Percentiles rank a stretch among this genome's conserved stretches.
Evolutionary conservation across 2,888 invertebrate species (phyloP).

Genomic region (Agapostemon virescens): DNA sequence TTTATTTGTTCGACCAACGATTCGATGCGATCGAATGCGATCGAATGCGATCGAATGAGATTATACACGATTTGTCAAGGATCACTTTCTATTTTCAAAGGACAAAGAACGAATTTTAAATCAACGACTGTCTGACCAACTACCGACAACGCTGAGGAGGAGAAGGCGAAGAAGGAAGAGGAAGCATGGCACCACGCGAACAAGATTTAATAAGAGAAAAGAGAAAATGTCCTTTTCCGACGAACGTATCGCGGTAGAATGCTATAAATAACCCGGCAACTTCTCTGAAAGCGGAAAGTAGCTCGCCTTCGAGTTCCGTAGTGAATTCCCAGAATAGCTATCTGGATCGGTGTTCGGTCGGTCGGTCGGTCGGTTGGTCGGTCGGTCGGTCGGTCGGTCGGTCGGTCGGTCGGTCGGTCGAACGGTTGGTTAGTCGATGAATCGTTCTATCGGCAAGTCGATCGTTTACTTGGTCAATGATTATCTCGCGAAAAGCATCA

Average conservation of each 20-base stretch:
- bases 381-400: neutral
- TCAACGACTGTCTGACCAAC: neutral
- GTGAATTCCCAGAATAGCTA: conserved; percentile 77
- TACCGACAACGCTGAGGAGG: neutral
- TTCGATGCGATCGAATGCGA: neutral
- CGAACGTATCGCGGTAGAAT: conserved; percentile 57
- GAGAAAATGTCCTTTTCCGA: conserved; percentile 74
- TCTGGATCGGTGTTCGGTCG: conserved; percentile 68
- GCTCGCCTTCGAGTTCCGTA: conserved; percentile 79
- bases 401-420: neutral
- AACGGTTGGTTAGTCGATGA: neutral
- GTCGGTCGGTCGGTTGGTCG: conserved; percentile 11
- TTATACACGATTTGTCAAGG: neutral
- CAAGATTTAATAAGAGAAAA: conserved; percentile 23
- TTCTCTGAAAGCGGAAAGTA: conserved; percentile 79
- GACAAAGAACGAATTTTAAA: neutral
- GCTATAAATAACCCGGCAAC: conserved; percentile 77
- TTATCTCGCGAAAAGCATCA: neutral
- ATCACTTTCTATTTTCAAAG: neutral
- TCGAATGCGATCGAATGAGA: neutral
- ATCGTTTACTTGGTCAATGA: neutral
- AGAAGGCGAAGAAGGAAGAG: neutral
- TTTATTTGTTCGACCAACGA: neutral
- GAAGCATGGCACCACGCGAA: neutral
- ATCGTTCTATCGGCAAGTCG: neutral